These are phyloP conservation scores for Mythimna albipuncta DNA, from an alignment of 2,888 invertebrate species.

Conservation along the genomic window DNA sequence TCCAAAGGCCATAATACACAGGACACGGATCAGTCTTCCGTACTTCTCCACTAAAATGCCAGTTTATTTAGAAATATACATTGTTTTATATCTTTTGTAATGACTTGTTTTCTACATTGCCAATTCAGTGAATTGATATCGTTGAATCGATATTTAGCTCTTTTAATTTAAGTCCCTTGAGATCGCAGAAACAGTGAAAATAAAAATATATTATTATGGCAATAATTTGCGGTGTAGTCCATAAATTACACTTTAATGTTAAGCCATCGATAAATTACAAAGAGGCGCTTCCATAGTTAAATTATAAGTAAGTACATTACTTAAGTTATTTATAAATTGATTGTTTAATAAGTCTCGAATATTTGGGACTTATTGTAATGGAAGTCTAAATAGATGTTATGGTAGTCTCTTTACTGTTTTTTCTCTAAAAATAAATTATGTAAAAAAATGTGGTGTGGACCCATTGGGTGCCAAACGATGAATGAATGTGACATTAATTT, in stretches of 20 bases:
- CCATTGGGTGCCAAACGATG: slow-evolving; percentile 25
- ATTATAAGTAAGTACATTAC: slow-evolving; percentile 51
- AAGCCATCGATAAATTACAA: slow-evolving; percentile 56
- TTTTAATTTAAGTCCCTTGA: slow-evolving; percentile 12
- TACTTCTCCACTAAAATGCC: neutral
- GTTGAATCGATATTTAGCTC: neutral
- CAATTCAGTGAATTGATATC: neutral
- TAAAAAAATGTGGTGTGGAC: neutral
- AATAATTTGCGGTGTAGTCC: slow-evolving; percentile 55
- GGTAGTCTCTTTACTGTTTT: neutral
- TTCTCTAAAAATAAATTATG: neutral
- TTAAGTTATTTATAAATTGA: slow-evolving; percentile 48
- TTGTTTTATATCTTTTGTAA: neutral
- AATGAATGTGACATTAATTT: slow-evolving; percentile 24
- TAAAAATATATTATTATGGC: neutral
- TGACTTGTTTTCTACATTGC: neutral
- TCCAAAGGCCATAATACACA: neutral
- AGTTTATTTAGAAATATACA: neutral
- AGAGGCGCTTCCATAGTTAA: slow-evolving; percentile 66
- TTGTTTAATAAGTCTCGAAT: slow-evolving; percentile 16
- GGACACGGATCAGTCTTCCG: neutral
- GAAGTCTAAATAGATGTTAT: slow-evolving; percentile 49
- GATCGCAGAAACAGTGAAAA: slow-evolving; percentile 4
- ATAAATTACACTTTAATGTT: slow-evolving; percentile 40
- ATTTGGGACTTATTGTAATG: slow-evolving; percentile 42